These are phyloP conservation scores for Falco peregrinus DNA, from an alignment of 2,797 vertebrate genomes.

Conservation along the genomic window DNA sequence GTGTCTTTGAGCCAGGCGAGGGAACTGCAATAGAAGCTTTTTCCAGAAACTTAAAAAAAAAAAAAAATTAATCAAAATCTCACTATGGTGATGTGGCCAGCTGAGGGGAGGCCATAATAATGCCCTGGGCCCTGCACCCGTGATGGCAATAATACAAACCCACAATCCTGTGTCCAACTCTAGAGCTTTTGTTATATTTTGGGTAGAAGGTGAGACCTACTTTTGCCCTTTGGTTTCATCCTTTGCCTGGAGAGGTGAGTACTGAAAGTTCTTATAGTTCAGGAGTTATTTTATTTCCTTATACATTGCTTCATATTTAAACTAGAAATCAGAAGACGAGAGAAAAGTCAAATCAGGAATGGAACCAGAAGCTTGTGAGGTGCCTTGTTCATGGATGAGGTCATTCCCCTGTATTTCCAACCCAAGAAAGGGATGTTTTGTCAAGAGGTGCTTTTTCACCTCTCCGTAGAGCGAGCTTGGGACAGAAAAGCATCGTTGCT, in stretches of 20 bases:
- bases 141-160: neutral
- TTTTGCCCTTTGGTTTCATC: neutral
- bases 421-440: neutral
- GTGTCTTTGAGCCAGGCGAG: neutral
- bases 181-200: neutral
- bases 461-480: neutral
- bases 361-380: neutral
- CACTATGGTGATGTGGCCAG: neutral
- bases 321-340: neutral
- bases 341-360: neutral
- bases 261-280: neutral
- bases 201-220: neutral
- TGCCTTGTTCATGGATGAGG: neutral
- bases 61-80: neutral
- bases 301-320: neutral
- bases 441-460: neutral
- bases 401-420: neutral
- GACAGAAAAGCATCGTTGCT: fast-evolving
- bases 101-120: neutral
- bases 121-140: neutral
- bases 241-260: neutral
- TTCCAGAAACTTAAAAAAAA: neutral
- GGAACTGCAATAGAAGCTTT: neutral
- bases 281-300: neutral
- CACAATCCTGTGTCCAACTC: neutral